These are phyloP conservation scores for Gonioctena quinquepunctata DNA, from an alignment of 1,140 invertebrate species.

Conservation along the genomic window DNA sequence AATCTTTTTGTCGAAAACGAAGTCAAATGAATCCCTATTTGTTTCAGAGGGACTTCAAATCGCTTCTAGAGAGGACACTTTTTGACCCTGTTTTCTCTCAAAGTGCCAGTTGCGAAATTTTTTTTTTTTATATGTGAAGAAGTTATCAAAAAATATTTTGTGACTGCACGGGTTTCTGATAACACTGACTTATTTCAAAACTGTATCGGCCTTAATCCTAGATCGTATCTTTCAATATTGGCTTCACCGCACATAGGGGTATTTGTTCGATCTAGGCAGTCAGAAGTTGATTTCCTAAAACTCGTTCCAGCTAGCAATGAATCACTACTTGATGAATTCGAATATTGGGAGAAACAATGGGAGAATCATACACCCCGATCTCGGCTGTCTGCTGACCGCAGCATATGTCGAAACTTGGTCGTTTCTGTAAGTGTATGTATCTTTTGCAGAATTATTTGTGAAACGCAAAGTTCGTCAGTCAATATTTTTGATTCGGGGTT, in stretches of 20 bases:
- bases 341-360: too few relatives aligned
- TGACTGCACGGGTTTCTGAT: not conserved
- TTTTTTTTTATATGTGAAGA: not conserved
- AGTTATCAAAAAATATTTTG: not conserved
- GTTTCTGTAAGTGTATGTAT: too few relatives aligned
- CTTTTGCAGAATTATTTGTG: too few relatives aligned
- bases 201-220: not conserved
- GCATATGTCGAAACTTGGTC: too few relatives aligned
- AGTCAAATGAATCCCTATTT: not conserved
- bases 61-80: not conserved
- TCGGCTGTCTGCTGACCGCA: too few relatives aligned
- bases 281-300: too few relatives aligned
- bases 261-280: too few relatives aligned
- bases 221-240: not conserved
- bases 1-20: not conserved
- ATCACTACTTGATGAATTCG: too few relatives aligned
- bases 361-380: too few relatives aligned
- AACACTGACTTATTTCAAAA: not conserved
- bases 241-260: not conserved
- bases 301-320: too few relatives aligned
- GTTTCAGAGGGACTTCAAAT: not conserved
- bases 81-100: not conserved
- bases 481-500: too few relatives aligned
- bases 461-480: too few relatives aligned
- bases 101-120: not conserved